Conservation (phyloP, 2,888 invertebrate species). For the Cheilosia vernalis region DNA sequence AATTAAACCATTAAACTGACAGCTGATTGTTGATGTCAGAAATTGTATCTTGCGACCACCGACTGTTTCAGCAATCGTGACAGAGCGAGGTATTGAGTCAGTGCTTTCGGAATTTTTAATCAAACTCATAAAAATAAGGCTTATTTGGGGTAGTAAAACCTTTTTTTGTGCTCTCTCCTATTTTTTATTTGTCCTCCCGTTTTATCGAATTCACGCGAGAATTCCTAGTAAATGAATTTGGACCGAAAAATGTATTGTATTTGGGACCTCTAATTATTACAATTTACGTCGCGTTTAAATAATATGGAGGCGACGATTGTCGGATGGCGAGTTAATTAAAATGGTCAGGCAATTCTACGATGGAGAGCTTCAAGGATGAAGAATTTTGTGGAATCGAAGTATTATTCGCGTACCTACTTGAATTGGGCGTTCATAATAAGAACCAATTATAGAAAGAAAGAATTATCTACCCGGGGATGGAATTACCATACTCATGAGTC, state of each 20-base stretch:
- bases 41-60: constrained; percentile 5
- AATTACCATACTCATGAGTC: too few species aligned
- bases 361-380: too few species aligned
- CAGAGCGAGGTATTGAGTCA: constrained; percentile 26
- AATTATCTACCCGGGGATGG: too few species aligned
- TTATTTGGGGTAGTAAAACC: constrained; percentile 55
- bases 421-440: too few species aligned
- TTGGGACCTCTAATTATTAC: not conserved
- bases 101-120: constrained; percentile 50
- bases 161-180: constrained; percentile 6
- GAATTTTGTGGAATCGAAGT: too few species aligned
- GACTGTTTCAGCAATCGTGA: not conserved
- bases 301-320: constrained; percentile 4
- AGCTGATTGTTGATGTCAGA: constrained; percentile 35
- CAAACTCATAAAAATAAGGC: constrained; percentile 51
- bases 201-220: constrained; percentile 20
- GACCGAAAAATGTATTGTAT: not conserved
- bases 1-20: constrained; percentile 7
- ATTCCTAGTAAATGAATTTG: not conserved
- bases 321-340: constrained; percentile 21
- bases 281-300: constrained; percentile 3
- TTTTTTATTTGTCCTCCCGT: constrained; percentile 16
- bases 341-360: too few species aligned
- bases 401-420: too few species aligned
- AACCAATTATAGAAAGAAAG: too few species aligned